A percentile compares a stretch with the other conserved stretches of the same genome.
These are phyloP conservation scores for Falco biarmicus DNA, from an alignment of 2,797 vertebrate species.

Conservation along the genomic window DNA sequence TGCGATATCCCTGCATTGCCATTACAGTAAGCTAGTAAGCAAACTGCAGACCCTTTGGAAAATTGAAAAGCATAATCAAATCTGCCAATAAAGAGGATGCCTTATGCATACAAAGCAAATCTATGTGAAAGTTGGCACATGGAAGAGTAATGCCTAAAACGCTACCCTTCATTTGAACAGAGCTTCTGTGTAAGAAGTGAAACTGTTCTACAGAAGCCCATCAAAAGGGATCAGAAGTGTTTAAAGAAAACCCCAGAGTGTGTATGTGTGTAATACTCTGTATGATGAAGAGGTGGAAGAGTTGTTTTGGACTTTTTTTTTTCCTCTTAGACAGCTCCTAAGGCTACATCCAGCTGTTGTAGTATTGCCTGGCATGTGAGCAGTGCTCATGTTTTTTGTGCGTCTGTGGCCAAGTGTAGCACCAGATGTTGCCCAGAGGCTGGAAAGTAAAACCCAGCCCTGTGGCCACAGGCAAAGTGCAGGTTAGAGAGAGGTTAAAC, in stretches of 20 bases:
- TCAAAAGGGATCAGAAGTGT: background rate
- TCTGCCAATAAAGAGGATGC: background rate
- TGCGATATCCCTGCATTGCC: background rate
- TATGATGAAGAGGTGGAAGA: background rate
- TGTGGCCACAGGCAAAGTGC: background rate
- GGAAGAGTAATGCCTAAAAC: background rate
- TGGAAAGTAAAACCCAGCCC: background rate
- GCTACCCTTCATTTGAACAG: background rate
- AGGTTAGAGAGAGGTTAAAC: background rate
- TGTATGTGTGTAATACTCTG: background rate
- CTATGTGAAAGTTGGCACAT: background rate
- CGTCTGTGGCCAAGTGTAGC: background rate
- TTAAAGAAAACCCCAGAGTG: background rate
- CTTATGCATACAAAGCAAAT: background rate
- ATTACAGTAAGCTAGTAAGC: background rate
- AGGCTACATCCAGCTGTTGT: background rate
- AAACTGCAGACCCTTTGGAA: background rate
- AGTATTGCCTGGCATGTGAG: background rate
- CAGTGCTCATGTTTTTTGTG: fast-evolving
- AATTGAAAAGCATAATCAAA: background rate
- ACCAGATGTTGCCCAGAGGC: background rate
- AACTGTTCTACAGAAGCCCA: background rate
- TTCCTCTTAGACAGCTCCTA: background rate
- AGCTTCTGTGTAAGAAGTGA: background rate
- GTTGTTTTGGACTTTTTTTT: background rate